These are phyloP conservation scores for Myotis pilosus DNA, from an alignment of 2,797 vertebrate species.

Conservation along the genomic window DNA sequence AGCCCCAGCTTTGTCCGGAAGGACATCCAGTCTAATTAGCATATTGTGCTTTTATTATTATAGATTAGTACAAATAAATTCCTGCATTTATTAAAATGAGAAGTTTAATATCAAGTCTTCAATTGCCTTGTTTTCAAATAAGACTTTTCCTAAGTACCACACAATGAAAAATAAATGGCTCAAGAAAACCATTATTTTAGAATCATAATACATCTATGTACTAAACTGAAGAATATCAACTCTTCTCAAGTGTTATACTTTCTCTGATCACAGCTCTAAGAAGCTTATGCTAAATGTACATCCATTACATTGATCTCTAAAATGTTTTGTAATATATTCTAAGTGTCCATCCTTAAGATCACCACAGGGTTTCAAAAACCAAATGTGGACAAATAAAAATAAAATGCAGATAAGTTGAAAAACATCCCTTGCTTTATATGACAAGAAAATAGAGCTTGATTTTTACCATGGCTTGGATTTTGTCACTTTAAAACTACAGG, in stretches of 20 bases:
- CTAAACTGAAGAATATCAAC: background rate
- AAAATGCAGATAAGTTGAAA: slow-evolving; percentile 21
- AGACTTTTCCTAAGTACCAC: background rate
- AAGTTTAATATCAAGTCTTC: slow-evolving; percentile 9
- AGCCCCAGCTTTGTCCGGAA: too few relatives aligned
- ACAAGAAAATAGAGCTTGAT: background rate
- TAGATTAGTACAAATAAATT: background rate
- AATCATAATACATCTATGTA: background rate
- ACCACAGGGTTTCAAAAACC: background rate
- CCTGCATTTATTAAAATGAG: slow-evolving; percentile 40
- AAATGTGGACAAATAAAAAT: slow-evolving; percentile 19
- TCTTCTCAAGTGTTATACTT: background rate
- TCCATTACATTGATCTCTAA: background rate
- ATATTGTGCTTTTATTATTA: too few relatives aligned
- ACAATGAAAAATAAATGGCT: background rate
- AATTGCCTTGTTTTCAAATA: slow-evolving; percentile 15
- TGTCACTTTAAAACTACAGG: slow-evolving; percentile 16
- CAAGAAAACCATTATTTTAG: background rate
- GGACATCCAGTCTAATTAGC: too few relatives aligned
- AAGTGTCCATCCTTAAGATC: slow-evolving; percentile 32
- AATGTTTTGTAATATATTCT: background rate
- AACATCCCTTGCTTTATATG: slow-evolving; percentile 1
- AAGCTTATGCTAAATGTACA: slow-evolving; percentile 39
- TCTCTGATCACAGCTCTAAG: background rate
- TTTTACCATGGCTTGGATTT: background rate